A percentile compares a stretch with the other conserved stretches of the same genome.
These are phyloP conservation scores for Venusia cambrica DNA, from an alignment of 2,888 invertebrate species.

Conservation along the genomic window DNA sequence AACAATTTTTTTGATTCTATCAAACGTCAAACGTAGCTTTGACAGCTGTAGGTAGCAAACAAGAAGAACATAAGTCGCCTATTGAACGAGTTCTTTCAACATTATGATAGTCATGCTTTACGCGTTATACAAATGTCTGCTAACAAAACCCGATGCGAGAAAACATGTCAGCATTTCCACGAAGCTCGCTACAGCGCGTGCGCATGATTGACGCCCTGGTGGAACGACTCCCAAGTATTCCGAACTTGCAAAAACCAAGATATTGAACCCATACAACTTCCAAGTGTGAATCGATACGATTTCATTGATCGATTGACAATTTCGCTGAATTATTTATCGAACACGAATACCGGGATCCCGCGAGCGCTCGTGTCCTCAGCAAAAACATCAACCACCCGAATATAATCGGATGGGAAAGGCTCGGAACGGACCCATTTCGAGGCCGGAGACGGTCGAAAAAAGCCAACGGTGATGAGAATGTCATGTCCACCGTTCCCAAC, in stretches of 20 bases:
- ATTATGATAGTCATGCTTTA: slow-evolving; percentile 41
- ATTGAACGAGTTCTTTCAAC: slow-evolving; percentile 38
- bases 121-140: slow-evolving; percentile 41
- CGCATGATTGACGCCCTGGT: slow-evolving; percentile 65
- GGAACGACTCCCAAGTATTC: slow-evolving; percentile 72
- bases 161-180: slow-evolving; percentile 54
- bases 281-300: slow-evolving; percentile 79
- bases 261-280: slow-evolving; percentile 70
- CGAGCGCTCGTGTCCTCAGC: slow-evolving; percentile 57
- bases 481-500: slow-evolving; percentile 78
- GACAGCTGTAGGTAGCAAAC: slow-evolving; percentile 41
- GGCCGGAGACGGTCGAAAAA: slow-evolving; percentile 60
- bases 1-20: too few relatives aligned
- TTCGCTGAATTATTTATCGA: slow-evolving; percentile 75
- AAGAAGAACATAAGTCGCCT: slow-evolving; percentile 37
- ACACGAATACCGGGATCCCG: slow-evolving; percentile 74
- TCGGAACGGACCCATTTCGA: slow-evolving; percentile 54
- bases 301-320: slow-evolving; percentile 79
- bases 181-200: slow-evolving; percentile 55
- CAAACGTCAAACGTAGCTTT: slow-evolving; percentile 36
- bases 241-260: slow-evolving; percentile 65
- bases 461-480: slow-evolving; percentile 77
- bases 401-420: slow-evolving; percentile 66
- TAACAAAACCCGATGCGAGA: slow-evolving; percentile 55
- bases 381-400: slow-evolving; percentile 66